phyloP scores from a whole-genome alignment of 2,113 vertebrate species.

The Bos indicus region DNA sequence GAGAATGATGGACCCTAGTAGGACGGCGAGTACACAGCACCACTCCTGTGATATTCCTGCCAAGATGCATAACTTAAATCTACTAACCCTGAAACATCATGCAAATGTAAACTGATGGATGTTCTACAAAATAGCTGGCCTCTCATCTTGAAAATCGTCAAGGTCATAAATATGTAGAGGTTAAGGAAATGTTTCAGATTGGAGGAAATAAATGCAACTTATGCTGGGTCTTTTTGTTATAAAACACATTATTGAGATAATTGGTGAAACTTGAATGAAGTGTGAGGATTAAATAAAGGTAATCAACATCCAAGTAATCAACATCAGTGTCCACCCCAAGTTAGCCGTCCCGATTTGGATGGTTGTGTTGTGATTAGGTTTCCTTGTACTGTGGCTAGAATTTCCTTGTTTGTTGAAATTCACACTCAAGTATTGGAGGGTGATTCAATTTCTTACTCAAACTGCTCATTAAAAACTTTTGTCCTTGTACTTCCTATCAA shows the following conservation, averaged over 20 bases:
- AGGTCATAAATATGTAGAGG: neutral
- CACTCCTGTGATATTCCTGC: neutral
- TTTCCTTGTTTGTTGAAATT: neutral
- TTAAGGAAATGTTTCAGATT: neutral
- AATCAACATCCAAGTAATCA: neutral
- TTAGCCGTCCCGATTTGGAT: neutral
- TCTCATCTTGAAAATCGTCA: neutral
- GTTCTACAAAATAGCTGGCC: neutral
- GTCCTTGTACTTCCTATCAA: neutral
- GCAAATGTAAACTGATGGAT: neutral
- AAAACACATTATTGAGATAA: neutral
- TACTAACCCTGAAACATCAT: neutral
- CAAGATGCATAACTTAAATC: neutral
- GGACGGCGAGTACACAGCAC: neutral
- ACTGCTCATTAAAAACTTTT: neutral
- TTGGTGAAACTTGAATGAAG: neutral
- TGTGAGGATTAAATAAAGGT: neutral
- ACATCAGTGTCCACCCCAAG: neutral
- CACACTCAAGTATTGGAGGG: neutral
- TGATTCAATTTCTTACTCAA: neutral
- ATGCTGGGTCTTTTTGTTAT: neutral
- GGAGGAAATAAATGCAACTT: neutral
- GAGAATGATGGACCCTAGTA: neutral
- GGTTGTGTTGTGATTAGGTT: neutral
- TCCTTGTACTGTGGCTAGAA: neutral